Evolutionary conservation across 2,888 invertebrate genomes (phyloP), one percentile per base, ranked within the genome.

Genomic region (Brachyopa scutellaris): DNA sequence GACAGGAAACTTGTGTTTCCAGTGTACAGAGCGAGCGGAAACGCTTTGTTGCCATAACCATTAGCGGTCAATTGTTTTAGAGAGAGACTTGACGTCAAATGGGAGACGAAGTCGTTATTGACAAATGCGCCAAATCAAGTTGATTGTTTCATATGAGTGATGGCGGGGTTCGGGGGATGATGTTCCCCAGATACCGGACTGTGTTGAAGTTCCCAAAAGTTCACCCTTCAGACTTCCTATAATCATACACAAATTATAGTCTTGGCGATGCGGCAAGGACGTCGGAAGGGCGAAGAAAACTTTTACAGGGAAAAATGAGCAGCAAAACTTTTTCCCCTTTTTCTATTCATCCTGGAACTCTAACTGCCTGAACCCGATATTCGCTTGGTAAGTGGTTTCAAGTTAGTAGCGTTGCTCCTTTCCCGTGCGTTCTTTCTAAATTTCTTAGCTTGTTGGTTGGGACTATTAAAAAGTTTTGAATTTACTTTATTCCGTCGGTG

Each of bases 391-490:
- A 67, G 61, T 29, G 61, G 62, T 51, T 59, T 33, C 31, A 53
- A 45, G 61, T 64, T 70, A 15, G n/a, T n/a, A n/a, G 11, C 40
- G 40, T 51, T 61, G 40, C 51, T 61, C 49, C 21, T 49, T 61
- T 47, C 6, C 47, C 8, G 15, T 38, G 26, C 33, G 3, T 26
- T 38, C 9, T 36, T 13, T 47, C 23, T 42, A 53, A 59, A 55
- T 66, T 78, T 29, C 59, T 55, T 49, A 33, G 73, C 38, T 40
- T 31, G 53, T 33, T 40, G 47, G 55, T 31, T 15, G 36, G 51
- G 42, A 33, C 80, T 80, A 70, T 80, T 80, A 80, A 64, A 76
- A 80, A 80, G 80, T 80, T 80, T 74, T 69, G 69, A 76, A 80
- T 80, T 80, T 64, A 70, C 80, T 80, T 80, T 69, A 64, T 64